Evolutionary conservation across 2,113 vertebrate genomes (phyloP).

Genomic region (Myotis lucifugus): DNA sequence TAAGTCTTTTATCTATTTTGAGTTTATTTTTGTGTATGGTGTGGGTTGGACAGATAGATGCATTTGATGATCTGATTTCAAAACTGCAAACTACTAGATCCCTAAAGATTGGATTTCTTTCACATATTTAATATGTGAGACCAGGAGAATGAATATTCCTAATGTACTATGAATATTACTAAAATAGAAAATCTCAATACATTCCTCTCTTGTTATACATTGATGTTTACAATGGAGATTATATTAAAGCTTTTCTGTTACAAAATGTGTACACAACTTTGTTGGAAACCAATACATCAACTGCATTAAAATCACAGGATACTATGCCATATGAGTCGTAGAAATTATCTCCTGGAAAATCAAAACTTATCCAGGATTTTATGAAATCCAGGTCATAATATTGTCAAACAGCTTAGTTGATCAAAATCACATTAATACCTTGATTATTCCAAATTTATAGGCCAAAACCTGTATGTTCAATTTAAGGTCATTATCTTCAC

Average conservation of each 20-base stretch:
- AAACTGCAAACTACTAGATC: neutral
- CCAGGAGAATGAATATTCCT: neutral
- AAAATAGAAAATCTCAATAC: neutral
- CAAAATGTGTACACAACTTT: neutral
- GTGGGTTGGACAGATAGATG: too few species aligned
- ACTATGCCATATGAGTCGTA: neutral
- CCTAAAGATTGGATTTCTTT: neutral
- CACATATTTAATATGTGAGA: neutral
- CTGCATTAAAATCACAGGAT: neutral
- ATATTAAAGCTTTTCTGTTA: neutral
- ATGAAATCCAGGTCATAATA: neutral
- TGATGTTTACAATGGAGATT: neutral
- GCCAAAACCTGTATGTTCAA: neutral
- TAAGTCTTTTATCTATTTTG: too few species aligned
- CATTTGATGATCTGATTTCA: neutral
- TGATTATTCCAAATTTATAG: neutral
- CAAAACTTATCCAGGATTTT: neutral
- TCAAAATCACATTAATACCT: neutral
- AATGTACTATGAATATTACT: neutral
- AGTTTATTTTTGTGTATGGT: too few species aligned
- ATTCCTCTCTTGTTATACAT: neutral
- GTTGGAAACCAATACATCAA: neutral
- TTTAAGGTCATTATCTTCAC: neutral
- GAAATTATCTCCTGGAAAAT: slow-evolving; percentile 8
- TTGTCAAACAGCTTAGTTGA: neutral